These are phyloP conservation scores for Thunnus maccoyii DNA, from an alignment of 2,113 vertebrate genomes.

Conservation along the genomic window DNA sequence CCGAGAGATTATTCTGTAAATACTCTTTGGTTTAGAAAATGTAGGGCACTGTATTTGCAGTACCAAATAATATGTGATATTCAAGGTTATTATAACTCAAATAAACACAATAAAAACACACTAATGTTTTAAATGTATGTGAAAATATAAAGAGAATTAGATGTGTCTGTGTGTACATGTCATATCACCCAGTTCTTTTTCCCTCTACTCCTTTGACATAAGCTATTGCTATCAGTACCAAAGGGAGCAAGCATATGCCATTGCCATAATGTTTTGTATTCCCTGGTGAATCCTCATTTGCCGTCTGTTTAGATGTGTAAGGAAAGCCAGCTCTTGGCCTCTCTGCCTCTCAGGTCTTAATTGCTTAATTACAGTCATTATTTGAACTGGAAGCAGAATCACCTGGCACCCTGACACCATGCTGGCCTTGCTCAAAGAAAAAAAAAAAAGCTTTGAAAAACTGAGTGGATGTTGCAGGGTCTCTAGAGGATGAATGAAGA, in stretches of 20 bases:
- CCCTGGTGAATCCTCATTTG: conserved; percentile 76
- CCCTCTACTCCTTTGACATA: conserved; percentile 42
- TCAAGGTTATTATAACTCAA: neutral
- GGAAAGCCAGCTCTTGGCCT: conserved; percentile 62
- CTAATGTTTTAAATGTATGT: neutral
- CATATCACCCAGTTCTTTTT: conserved; percentile 2
- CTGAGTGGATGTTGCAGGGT: conserved; percentile 38
- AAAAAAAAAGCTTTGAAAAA: conserved; percentile 38
- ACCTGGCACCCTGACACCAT: conserved; percentile 65
- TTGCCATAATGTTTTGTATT: conserved; percentile 58
- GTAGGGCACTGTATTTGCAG: neutral
- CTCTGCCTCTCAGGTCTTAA: conserved; percentile 73
- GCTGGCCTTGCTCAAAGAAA: conserved; percentile 54
- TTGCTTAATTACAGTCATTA: conserved; percentile 83
- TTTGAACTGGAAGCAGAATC: conserved; percentile 74
- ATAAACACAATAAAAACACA: neutral
- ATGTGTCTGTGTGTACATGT: neutral
- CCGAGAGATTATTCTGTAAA: conserved; percentile 56
- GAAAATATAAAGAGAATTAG: neutral
- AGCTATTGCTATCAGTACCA: conserved; percentile 56
- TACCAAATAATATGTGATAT: conserved; percentile 1
- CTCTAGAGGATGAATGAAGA: conserved; percentile 70
- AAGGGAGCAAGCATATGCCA: conserved; percentile 67
- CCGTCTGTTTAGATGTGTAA: conserved; percentile 67
- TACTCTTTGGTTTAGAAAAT: conserved; percentile 47